phyloP scores from a whole-genome alignment of 2,888 invertebrate species.

The Pegoplata infirma region DNA sequence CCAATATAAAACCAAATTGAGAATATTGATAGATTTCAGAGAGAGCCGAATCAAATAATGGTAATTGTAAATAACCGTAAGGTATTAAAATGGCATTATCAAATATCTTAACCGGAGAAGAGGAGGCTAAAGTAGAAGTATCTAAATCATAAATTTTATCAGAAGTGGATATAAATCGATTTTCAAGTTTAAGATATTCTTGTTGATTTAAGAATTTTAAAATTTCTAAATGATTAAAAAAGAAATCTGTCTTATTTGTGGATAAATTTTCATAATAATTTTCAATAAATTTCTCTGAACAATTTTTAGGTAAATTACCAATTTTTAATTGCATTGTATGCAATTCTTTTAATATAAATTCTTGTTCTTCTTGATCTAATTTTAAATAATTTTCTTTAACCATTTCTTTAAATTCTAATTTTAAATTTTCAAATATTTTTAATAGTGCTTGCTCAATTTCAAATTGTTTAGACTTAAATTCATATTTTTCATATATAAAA shows the following conservation, averaged over 20 bases:
- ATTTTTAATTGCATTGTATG: conserved; percentile 67
- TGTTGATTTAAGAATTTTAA: conserved; percentile 62
- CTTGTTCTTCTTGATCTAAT: conserved; percentile 60
- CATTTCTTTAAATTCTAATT: conserved; percentile 63
- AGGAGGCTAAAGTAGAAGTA: conserved; percentile 65
- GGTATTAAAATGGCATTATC: conserved; percentile 71
- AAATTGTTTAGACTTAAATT: conserved; percentile 63
- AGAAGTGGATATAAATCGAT: conserved; percentile 32
- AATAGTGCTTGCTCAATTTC: conserved; percentile 64
- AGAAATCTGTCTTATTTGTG: conserved; percentile 65
- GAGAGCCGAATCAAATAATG: conserved; percentile 66
- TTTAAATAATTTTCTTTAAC: conserved; percentile 65
- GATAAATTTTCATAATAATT: conserved; percentile 62
- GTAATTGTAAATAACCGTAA: conserved; percentile 69
- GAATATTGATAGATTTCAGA: conserved; percentile 67
- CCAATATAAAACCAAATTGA: conserved; percentile 69
- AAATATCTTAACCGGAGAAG: conserved; percentile 71
- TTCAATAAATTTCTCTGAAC: conserved; percentile 53
- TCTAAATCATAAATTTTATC: conserved; percentile 66
- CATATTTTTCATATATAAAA: conserved; percentile 67
- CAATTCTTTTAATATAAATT: conserved; percentile 67
- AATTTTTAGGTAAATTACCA: conserved; percentile 68
- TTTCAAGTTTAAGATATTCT: conserved; percentile 63
- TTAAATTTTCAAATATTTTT: conserved; percentile 63
- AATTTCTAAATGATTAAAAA: conserved; percentile 68